phyloP scores from a whole-genome alignment of 37 sponge, comb jelly and placozoan species.

The Agelas oroides region DNA sequence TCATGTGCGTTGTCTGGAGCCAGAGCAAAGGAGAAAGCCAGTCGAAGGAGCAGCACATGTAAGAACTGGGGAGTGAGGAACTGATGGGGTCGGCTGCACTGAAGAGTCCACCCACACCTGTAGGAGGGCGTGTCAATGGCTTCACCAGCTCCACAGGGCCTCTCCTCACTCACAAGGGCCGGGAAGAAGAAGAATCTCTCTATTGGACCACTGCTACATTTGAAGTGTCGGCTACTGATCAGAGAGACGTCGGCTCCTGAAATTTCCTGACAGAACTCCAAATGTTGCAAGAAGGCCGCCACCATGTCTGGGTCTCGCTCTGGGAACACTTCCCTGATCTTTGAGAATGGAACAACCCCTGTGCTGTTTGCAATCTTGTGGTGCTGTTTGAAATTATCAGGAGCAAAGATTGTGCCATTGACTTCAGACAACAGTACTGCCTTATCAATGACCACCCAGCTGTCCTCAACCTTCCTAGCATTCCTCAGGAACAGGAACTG shows the following conservation, averaged over 20 bases:
- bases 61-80: background rate
- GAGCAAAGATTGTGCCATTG: background rate
- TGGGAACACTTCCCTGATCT: background rate
- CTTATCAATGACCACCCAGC: constrained; percentile 20
- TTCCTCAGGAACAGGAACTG: constrained; percentile 14
- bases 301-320: constrained; percentile 4
- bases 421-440: background rate
- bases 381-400: background rate
- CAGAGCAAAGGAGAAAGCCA: background rate
- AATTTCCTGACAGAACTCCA: constrained; percentile 17
- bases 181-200: constrained; percentile 6
- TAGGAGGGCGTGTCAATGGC: background rate
- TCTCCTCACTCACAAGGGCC: background rate
- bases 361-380: background rate
- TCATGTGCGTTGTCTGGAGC: background rate
- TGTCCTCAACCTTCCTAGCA: background rate
- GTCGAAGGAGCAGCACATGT: constrained; percentile 2
- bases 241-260: background rate
- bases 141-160: background rate
- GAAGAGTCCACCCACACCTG: constrained; percentile 18
- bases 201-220: background rate
- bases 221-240: background rate
- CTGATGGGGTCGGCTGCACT: background rate
- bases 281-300: background rate
- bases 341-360: constrained; percentile 7